Percentiles rank a stretch among this genome's conserved stretches.
phyloP scores from a whole-genome alignment of 2,888 invertebrate genomes.

The Crematogaster levior region DNA sequence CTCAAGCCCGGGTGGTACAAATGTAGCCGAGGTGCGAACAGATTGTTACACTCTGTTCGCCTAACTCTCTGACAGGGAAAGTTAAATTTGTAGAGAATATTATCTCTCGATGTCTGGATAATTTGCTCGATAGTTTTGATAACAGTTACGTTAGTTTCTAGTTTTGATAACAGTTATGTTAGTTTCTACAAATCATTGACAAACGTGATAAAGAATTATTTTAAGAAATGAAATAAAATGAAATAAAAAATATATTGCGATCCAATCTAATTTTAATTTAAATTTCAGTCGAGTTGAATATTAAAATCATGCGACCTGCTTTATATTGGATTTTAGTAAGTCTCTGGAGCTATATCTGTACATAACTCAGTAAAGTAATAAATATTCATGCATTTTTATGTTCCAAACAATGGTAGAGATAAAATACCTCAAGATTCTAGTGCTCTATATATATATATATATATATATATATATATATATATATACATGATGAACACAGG shows the following conservation, averaged over 20 bases:
- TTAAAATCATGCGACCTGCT: neutral
- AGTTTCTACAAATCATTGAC: neutral
- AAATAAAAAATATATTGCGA: neutral
- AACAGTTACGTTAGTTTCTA: no score
- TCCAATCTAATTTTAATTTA: neutral
- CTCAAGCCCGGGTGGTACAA: neutral
- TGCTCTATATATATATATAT: neutral
- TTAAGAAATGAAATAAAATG: neutral
- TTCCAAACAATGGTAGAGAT: neutral
- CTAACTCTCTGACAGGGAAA: neutral
- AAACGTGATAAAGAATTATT: neutral
- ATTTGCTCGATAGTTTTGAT: constrained; percentile 15
- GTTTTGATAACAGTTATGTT: neutral
- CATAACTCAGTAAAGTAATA: neutral
- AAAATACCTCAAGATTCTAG: neutral
- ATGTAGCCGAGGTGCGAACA: neutral
- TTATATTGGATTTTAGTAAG: neutral
- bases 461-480: no score
- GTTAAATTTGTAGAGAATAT: constrained; percentile 4
- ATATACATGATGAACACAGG: neutral
- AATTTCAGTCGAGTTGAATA: neutral
- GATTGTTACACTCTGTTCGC: neutral
- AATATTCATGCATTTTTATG: neutral
- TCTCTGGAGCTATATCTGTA: neutral
- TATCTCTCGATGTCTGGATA: neutral